Evolutionary conservation across 2,113 vertebrate genomes (phyloP), one percentile per base, ranked within the genome.

Genomic region (Sturnus vulgaris): DNA sequence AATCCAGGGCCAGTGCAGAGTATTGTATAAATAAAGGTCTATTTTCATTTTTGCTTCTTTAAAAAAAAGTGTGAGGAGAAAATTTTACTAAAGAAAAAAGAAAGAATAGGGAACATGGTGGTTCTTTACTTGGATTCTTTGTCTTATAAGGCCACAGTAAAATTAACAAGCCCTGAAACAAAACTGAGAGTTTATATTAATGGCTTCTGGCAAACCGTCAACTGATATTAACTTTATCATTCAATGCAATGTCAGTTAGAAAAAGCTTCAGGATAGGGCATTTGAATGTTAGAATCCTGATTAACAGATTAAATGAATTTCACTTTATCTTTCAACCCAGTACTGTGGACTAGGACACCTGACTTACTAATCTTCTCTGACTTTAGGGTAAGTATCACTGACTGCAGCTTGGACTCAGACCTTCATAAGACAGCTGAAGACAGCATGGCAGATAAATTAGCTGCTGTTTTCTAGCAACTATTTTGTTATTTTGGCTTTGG

Each of bases 141-240:
- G 20, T 84, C 85, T 96, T 96, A 68, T 90, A 93, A 97, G 82
- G 80, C 85, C 95, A 94, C 94, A 94, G 93, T 92, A 97, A 97
- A 97, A 96, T 94, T 96, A 97, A 97, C 94, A 97, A 86, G 60
- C 90, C 94, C 93, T 84, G 93, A 97, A 95, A 91, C 72, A 94
- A 97, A 97, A 93, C 71, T 46, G 66, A 87, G 89, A 90, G 59
- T 95, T 98, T 97, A 91, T 97, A 96, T 96, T 95, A 97, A 97
- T 82, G 75, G 83, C 95, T 97, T 97, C 96, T 97, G 97, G 96
- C 92, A 96, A 97, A 95, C 95, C 96, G 97, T 97, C 98, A 98
- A 9, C 96, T 96, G 91, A 94, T 96, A 96, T 98, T 97, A 97
- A 89, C 86, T 93, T 97, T 91, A 93, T 96, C 89, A 92, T 97